Evolutionary conservation across 2,113 vertebrate species (phyloP).

Genomic region (Daubentonia madagascariensis): DNA sequence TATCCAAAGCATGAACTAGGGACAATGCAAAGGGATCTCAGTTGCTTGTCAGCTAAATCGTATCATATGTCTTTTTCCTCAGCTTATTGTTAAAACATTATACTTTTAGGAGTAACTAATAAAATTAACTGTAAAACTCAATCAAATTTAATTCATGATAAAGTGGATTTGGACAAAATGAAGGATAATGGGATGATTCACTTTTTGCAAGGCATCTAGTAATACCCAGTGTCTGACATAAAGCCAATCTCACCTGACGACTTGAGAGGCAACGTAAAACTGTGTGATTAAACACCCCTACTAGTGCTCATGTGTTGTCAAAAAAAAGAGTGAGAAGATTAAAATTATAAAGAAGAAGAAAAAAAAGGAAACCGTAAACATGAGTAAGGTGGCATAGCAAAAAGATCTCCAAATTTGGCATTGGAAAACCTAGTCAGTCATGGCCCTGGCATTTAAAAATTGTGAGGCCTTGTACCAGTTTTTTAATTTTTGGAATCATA

Average conservation of each 20-base stretch:
- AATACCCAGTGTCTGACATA: background rate
- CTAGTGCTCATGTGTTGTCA: background rate
- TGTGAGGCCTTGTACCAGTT: background rate
- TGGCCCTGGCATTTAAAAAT: background rate
- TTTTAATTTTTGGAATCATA: background rate
- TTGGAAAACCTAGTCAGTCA: background rate
- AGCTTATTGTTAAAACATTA: background rate
- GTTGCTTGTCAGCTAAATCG: background rate
- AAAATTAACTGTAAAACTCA: background rate
- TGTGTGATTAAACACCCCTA: rapidly evolving
- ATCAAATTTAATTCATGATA: background rate
- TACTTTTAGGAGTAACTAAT: background rate
- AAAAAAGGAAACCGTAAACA: background rate
- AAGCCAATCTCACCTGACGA: background rate
- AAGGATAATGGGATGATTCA: background rate
- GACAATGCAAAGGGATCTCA: background rate
- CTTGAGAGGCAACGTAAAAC: background rate
- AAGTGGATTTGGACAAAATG: background rate
- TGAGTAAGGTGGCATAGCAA: background rate
- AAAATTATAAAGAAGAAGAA: background rate
- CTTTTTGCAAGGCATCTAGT: background rate
- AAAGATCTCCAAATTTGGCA: background rate
- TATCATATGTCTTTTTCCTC: background rate
- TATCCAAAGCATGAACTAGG: background rate
- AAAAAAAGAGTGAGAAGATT: background rate